Conservation (phyloP, 2,797 vertebrate species). For the Chaetodon trifasciatus region DNA sequence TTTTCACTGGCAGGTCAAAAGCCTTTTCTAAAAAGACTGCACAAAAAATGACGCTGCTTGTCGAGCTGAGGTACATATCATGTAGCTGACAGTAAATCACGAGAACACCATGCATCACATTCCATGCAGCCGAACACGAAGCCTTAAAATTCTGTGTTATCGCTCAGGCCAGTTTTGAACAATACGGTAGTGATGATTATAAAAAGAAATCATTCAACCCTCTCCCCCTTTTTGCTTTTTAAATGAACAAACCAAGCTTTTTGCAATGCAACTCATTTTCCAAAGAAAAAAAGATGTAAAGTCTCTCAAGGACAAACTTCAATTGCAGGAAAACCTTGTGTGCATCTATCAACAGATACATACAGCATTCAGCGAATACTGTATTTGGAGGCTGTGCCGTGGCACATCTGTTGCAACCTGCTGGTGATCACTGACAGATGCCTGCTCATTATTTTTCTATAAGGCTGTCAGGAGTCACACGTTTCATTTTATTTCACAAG, state of each 20-base stretch:
- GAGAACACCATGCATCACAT: background rate
- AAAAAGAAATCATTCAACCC: conserved; percentile 24
- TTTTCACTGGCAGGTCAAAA: conserved; percentile 20
- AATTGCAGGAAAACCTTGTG: conserved; percentile 30
- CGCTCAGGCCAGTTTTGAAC: conserved; percentile 22
- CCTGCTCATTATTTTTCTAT: conserved; percentile 69
- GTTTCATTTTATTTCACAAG: conserved; percentile 39
- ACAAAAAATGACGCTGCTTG: background rate
- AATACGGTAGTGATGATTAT: conserved; percentile 2
- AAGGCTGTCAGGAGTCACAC: conserved; percentile 61
- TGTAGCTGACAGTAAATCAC: background rate
- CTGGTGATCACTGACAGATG: conserved; percentile 68
- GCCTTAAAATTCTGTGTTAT: background rate
- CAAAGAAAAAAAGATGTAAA: background rate
- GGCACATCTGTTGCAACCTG: conserved; percentile 68
- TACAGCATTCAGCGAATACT: conserved; percentile 38
- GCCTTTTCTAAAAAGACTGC: conserved; percentile 13
- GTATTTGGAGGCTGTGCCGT: conserved; percentile 26
- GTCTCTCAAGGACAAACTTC: conserved; percentile 57
- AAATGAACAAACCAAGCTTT: conserved; percentile 41
- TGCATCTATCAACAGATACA: conserved; percentile 42
- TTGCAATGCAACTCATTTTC: conserved; percentile 42
- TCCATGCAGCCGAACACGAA: conserved; percentile 10
- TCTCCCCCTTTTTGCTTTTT: conserved; percentile 22
- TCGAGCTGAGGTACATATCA: background rate